Conservation (phyloP, 53 echinoderm and acorn worm species). For the Stichopus horrens region DNA sequence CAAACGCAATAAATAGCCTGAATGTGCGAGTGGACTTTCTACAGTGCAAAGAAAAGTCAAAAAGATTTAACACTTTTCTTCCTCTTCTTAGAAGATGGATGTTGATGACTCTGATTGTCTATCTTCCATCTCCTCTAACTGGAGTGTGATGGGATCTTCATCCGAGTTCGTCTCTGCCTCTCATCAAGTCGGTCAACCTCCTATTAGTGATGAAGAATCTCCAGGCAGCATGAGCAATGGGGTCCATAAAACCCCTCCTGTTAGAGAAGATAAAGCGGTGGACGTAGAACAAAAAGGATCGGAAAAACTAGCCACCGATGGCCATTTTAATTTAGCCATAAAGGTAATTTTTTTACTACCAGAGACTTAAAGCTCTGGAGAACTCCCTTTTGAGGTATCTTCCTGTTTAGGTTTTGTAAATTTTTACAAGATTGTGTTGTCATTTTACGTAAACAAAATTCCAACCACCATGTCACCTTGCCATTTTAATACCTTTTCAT, state of each 20-base stretch:
- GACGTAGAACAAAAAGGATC: neutral
- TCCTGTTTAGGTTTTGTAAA: too few relatives aligned
- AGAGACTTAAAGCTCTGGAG: too few relatives aligned
- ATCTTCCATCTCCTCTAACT: neutral
- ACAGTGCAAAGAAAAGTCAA: neutral
- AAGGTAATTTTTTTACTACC: neutral
- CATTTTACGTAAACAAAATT: too few relatives aligned
- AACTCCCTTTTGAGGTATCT: too few relatives aligned
- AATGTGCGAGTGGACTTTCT: neutral
- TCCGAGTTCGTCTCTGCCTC: neutral
- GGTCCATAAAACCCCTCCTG: too few relatives aligned
- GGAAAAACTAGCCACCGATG: neutral
- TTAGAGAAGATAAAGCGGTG: too few relatives aligned
- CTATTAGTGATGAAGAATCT: too few relatives aligned
- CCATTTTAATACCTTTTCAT: too few relatives aligned
- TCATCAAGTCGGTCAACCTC: neutral
- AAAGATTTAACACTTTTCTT: neutral
- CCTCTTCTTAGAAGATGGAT: neutral
- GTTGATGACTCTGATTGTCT: neutral
- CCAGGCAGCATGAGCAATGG: too few relatives aligned
- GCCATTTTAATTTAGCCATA: constrained; percentile 26
- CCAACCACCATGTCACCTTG: too few relatives aligned
- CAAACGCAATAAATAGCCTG: too few relatives aligned
- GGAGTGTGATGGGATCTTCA: neutral
- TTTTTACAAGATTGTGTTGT: too few relatives aligned